A percentile compares a stretch with the other conserved stretches of the same genome.
phyloP scores from a whole-genome alignment of 2,113 vertebrate genomes.

The Vulpes vulpes region DNA sequence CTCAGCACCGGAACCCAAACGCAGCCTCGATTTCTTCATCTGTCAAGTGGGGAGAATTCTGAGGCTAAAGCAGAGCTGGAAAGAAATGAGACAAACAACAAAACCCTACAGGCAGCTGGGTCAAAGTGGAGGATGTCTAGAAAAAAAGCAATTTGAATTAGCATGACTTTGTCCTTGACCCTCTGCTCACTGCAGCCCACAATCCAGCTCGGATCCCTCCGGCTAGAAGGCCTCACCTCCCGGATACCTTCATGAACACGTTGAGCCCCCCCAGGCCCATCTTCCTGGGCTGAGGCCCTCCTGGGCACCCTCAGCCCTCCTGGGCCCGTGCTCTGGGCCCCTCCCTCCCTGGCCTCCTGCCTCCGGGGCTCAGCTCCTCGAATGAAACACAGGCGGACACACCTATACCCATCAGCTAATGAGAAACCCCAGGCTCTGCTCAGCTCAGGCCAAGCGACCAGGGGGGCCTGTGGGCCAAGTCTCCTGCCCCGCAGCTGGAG shows the following conservation, averaged over 20 bases:
- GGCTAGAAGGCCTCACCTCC: background rate
- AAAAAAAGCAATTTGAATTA: background rate
- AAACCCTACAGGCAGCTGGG: background rate
- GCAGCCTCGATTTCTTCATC: constrained; percentile 32
- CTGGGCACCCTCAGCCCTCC: too few species aligned
- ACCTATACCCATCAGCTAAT: constrained; percentile 64
- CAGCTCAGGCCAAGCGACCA: background rate
- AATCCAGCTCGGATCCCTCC: background rate
- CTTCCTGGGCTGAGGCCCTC: background rate
- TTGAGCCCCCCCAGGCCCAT: background rate
- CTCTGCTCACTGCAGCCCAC: background rate
- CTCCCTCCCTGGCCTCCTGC: background rate
- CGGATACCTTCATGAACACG: background rate
- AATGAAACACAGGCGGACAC: constrained; percentile 61
- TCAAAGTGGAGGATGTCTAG: background rate
- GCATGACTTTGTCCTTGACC: background rate
- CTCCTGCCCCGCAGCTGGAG: constrained; percentile 43
- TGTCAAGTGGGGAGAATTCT: background rate
- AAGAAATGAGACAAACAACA: background rate
- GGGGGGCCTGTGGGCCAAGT: constrained; percentile 57
- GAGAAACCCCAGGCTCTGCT: constrained; percentile 67
- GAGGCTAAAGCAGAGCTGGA: background rate
- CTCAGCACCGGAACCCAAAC: background rate
- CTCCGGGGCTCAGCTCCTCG: constrained; percentile 25
- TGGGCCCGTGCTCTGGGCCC: background rate